These are phyloP conservation scores for Trichogramma pretiosum DNA, from an alignment of 1,140 invertebrate species.

Conservation along the genomic window DNA sequence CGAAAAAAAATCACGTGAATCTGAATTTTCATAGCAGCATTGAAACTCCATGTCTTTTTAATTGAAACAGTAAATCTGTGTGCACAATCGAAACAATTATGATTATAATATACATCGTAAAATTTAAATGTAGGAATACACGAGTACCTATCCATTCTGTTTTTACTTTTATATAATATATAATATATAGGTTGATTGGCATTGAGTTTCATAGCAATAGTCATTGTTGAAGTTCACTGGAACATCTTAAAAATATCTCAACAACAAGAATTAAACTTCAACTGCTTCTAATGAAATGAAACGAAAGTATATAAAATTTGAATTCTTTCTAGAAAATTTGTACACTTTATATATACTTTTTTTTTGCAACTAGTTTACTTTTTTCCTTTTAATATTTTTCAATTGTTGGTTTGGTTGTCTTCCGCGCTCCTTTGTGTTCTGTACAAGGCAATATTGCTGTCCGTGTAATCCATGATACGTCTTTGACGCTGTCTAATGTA, in stretches of 20 bases:
- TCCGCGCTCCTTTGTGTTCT: slow-evolving; percentile 37
- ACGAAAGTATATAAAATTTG: slow-evolving; percentile 2
- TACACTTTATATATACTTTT: slow-evolving; percentile 9
- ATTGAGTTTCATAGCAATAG: slow-evolving; percentile 9
- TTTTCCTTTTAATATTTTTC: not conserved
- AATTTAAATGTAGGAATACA: too few relatives aligned
- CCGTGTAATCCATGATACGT: slow-evolving; percentile 75
- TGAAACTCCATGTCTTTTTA: too few relatives aligned
- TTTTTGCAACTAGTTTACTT: slow-evolving; percentile 6
- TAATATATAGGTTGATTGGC: too few relatives aligned
- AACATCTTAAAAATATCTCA: slow-evolving; percentile 6
- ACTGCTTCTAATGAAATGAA: slow-evolving; percentile 7
- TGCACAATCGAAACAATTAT: too few relatives aligned
- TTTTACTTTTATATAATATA: too few relatives aligned
- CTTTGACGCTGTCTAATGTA: slow-evolving; percentile 74
- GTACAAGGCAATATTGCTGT: slow-evolving; percentile 48
- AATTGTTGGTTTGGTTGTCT: slow-evolving; percentile 31
- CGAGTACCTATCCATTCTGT: too few relatives aligned
- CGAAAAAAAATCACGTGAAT: too few relatives aligned
- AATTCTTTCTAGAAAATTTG: slow-evolving; percentile 10
- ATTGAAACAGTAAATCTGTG: too few relatives aligned
- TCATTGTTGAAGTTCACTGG: slow-evolving; percentile 2
- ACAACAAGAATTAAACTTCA: slow-evolving; percentile 11
- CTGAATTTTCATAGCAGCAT: too few relatives aligned
- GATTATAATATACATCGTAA: too few relatives aligned